Conservation (phyloP, 2,113 vertebrate species). For the Cardinalis cardinalis region DNA sequence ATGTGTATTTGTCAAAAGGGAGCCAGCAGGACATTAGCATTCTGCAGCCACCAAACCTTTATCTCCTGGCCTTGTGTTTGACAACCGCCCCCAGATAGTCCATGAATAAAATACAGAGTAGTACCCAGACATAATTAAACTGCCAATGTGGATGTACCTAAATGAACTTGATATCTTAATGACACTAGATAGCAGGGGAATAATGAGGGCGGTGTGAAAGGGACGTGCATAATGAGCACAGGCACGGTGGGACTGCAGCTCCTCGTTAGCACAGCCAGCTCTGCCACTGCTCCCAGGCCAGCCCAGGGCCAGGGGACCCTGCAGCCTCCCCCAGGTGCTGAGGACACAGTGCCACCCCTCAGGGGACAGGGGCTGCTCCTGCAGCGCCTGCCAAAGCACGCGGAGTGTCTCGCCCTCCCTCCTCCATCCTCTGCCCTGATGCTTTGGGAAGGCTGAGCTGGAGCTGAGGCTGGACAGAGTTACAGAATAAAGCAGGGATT, state of each 20-base stretch:
- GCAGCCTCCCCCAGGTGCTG: rapidly evolving
- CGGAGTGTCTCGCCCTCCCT: rapidly evolving
- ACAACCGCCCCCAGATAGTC: constrained; percentile 69
- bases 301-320: rapidly evolving
- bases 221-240: constrained; percentile 52
- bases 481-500: not conserved
- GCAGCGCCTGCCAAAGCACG: rapidly evolving
- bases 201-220: constrained; percentile 53
- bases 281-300: rapidly evolving
- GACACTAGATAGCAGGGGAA: constrained; percentile 57
- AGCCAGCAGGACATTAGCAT: constrained; percentile 68
- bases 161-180: constrained; percentile 80
- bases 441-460: not conserved
- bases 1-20: constrained; percentile 61
- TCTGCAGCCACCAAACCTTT: constrained; percentile 58
- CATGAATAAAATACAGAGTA: constrained; percentile 72
- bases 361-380: not conserved
- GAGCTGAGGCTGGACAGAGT: not conserved
- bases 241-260: not conserved
- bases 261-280: not conserved
- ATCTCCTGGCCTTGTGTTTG: constrained; percentile 67
- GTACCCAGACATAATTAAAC: constrained; percentile 78
- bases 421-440: not conserved
- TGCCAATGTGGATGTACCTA: constrained; percentile 74
- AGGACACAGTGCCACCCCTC: not conserved